Evolutionary conservation across 2,797 vertebrate genomes (phyloP), one percentile per base, ranked within the genome.

Genomic region (Gambusia yucatana): DNA sequence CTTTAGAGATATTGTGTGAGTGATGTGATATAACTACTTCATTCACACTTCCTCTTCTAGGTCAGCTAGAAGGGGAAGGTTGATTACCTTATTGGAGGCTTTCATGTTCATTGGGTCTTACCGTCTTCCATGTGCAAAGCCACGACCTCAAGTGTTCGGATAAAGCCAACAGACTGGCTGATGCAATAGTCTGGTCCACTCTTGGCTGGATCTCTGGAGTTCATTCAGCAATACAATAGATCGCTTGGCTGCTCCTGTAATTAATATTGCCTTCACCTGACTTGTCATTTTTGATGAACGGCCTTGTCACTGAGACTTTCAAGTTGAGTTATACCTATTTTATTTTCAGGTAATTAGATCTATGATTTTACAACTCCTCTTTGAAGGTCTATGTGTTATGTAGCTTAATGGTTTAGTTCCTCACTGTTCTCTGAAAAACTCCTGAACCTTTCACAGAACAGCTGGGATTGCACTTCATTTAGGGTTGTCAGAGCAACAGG

Each of bases 131-230:
- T 77, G 84, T 55, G 67, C 72, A 86, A 78, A 77, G 73, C 72
- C 79, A 82, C 82, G 83, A 90, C 85, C 79, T 91, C 84, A 87
- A 89, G 59, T 63, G 76, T 79, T 80, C 76, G 72, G 85, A 82
- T 70, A 87, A 84, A 86, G 82, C 80, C 82, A 87, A 78, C 73
- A 73, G 84, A 70, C 63, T 71, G 77, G 25, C 75, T 78, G 78
- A 82, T 81, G 79, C 81, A 28, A 73, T 65, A 72, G 76, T 75
- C 73, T 77, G 39, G n/a, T 25, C 16, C 16, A n/a, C 48, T 57
- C 65, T 77, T 76, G 43, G 17, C 20, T 50, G 36, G 43, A 17
- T 50, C 20, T 39, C 22, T 65, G 17, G 8, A 39, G 33, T 36
- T 65, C 17, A 20, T 39, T 8, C 36, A 39, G 33, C 8, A 17